A percentile compares a stretch with the other conserved stretches of the same genome.
Conservation (phyloP, 2,888 invertebrate species). For the Drosophila barbarae region DNA sequence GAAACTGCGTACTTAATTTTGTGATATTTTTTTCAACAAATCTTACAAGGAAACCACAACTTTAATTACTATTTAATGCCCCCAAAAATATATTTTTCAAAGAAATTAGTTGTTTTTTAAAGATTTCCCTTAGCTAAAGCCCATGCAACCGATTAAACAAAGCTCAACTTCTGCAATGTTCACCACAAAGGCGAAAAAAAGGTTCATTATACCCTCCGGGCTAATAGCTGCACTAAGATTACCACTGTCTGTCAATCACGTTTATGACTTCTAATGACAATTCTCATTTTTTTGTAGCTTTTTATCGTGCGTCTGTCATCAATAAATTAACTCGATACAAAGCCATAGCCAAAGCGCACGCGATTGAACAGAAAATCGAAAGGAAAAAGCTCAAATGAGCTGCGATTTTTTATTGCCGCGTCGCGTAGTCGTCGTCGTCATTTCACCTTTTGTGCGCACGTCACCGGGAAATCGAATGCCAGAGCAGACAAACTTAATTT, state of each 20-base stretch:
- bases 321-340: constrained; percentile 78
- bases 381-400: constrained; percentile 70
- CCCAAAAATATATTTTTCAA: not conserved
- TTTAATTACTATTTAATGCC: not conserved
- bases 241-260: constrained; percentile 57
- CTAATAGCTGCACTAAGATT: constrained; percentile 30
- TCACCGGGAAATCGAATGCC: constrained; percentile 57
- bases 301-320: constrained; percentile 77
- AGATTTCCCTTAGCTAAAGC: not conserved
- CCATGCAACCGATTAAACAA: constrained; percentile 16
- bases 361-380: constrained; percentile 65
- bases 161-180: constrained; percentile 4
- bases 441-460: constrained; percentile 70
- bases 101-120: not conserved
- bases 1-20: too few species aligned
- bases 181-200: constrained; percentile 15
- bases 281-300: constrained; percentile 70
- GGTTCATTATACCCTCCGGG: constrained; percentile 44
- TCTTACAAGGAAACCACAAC: too few species aligned
- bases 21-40: too few species aligned
- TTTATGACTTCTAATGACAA: constrained; percentile 77
- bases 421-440: constrained; percentile 53
- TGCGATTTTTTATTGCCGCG: constrained; percentile 70
- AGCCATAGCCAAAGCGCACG: constrained; percentile 59
- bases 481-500: constrained; percentile 65